A percentile compares a stretch with the other conserved stretches of the same genome.
Conservation (phyloP, 1,140 invertebrate genomes). For the Calephelis nemesis region DNA sequence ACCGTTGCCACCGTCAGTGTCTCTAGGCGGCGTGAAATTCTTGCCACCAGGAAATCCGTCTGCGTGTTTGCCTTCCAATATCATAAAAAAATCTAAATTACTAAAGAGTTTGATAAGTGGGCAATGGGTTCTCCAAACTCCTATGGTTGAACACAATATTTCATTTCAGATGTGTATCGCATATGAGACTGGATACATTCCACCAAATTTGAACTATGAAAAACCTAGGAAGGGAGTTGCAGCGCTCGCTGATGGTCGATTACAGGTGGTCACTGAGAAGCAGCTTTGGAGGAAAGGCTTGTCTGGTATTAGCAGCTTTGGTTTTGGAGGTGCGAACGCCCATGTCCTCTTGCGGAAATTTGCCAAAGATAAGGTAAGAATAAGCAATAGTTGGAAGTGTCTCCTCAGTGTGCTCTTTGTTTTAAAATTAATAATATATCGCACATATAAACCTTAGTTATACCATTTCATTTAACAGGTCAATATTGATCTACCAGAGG, state of each 20-base stretch:
- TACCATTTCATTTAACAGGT: constrained; percentile 36
- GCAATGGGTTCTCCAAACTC: no score
- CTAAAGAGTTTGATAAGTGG: no score
- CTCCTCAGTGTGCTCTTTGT: no score
- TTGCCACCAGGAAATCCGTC: no score
- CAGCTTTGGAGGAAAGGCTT: constrained; percentile 82
- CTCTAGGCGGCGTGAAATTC: no score
- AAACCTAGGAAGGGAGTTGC: constrained; percentile 86
- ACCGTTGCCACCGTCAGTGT: no score
- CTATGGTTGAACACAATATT: neutral
- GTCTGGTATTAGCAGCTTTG: constrained; percentile 90
- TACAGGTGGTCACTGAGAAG: constrained; percentile 85
- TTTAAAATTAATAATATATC: no score
- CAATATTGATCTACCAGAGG: constrained; percentile 76
- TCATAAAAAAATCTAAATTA: no score
- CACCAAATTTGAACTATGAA: constrained; percentile 90
- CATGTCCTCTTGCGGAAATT: constrained; percentile 85
- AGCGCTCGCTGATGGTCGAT: constrained; percentile 83
- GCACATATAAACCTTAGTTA: no score
- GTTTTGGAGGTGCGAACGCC: constrained; percentile 91
- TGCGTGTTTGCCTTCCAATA: no score
- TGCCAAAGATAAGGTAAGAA: constrained; percentile 72
- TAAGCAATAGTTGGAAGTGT: neutral
- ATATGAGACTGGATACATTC: constrained; percentile 87
- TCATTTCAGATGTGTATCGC: constrained; percentile 79